phyloP scores from a whole-genome alignment of 2,113 vertebrate genomes.

The Barbus barbus region DNA sequence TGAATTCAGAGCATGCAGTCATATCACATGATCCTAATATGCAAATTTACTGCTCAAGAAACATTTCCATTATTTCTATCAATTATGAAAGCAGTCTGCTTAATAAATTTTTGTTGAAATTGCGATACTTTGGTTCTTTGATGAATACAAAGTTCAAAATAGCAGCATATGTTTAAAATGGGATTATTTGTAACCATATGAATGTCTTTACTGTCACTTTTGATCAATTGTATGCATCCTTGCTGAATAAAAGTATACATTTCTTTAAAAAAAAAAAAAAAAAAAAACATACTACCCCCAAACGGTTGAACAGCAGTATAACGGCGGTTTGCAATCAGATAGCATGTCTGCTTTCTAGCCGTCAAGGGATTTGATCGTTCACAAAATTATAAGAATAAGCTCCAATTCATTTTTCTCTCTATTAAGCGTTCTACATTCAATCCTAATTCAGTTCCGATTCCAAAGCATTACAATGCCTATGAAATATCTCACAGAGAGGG shows the following conservation, averaged over 20 bases:
- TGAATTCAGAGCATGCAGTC: background rate
- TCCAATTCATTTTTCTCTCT: background rate
- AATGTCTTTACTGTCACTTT: background rate
- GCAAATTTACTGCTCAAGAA: background rate
- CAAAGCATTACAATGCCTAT: background rate
- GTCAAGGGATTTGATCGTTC: no score
- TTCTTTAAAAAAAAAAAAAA: background rate
- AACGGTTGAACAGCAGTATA: background rate
- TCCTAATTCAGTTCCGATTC: background rate
- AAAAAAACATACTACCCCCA: background rate
- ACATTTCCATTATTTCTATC: background rate
- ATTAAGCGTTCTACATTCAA: background rate
- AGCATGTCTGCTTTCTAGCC: background rate
- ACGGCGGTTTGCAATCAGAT: background rate
- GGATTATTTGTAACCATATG: background rate
- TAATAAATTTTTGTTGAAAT: background rate
- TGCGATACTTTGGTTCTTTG: background rate
- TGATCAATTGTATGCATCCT: background rate
- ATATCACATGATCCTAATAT: background rate
- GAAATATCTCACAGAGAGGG: background rate
- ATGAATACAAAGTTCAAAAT: background rate
- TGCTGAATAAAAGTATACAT: background rate
- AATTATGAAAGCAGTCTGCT: background rate
- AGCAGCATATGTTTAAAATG: background rate
- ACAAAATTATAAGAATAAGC: background rate